Base-by-base conservation (phyloP, 2,797 vertebrate genomes). In the Erethizon dorsatum region DNA sequence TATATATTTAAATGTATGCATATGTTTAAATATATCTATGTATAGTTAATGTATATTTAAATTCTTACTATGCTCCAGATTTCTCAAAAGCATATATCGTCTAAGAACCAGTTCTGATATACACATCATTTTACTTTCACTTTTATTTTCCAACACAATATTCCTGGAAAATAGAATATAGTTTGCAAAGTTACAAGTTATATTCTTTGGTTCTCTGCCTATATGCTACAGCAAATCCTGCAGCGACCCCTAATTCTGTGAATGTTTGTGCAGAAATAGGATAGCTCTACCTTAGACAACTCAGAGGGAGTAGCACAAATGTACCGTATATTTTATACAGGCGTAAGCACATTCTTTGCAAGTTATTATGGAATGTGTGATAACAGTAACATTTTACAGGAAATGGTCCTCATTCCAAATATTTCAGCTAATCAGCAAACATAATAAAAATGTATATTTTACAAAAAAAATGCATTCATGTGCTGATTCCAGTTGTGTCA, bases 371-470 rank as follows among this genome's bases (percentile, higher is more conserved):
- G 78, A 90, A 41, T 20, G 13, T 4, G 45, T 59, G 91, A 86
- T 24, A 24, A 17, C 83, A 87, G n/a, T 20, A 78, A 31, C 11
- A 17, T 45, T 59, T 88, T 88, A 45, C 54, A 86, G 57, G 54
- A 88, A 97, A 77, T 22, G n/a, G 71, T 45, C 92, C 47, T 93
- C 57, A 83, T 67, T 95, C 96, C 88, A 92, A 90, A 88, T 61
- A 59, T 50, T 94, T 84, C 56, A 84, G 90, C 69, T 22, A 95
- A 67, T 28, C 69, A 88, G n/a, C 13, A 57, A 85, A 41, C n/a
- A 59, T n/a, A 73, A 91, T 83, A 96, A 88, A 93, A 95, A 92
- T 31, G 50, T 10, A 11, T 26, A 17, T 6, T 0, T 73, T 57
- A 45, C 33, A 22, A 77, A 28, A 73, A 88, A 75, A 73, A 45